A percentile compares a stretch with the other conserved stretches of the same genome.
Evolutionary conservation across 2,888 invertebrate genomes (phyloP).

Genomic region (Platerodrilus igneus): DNA sequence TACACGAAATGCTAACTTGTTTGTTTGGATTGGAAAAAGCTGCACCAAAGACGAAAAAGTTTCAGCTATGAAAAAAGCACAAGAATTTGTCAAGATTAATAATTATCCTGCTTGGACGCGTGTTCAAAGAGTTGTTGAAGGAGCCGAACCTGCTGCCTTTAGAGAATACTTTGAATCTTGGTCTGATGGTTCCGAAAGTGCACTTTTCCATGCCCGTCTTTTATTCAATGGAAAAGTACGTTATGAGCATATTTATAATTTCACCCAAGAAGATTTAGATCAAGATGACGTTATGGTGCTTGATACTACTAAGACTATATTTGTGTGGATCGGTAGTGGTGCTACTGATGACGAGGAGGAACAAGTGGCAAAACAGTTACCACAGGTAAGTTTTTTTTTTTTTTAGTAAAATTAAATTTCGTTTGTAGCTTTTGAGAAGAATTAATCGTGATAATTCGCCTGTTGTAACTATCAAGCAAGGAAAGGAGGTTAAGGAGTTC

Average conservation of each 20-base stretch:
- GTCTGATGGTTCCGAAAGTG: conserved; percentile 43
- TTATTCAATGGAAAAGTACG: conserved; percentile 56
- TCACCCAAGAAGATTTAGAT: conserved; percentile 69
- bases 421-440: conserved; percentile 52
- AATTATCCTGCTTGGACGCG: conserved; percentile 76
- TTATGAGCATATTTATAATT: conserved; percentile 70
- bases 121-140: conserved; percentile 71
- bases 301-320: conserved; percentile 72
- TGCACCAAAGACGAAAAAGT: conserved; percentile 68
- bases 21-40: conserved; percentile 79
- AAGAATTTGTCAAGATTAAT: conserved; percentile 59
- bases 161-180: conserved; percentile 84
- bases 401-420: conserved; percentile 24
- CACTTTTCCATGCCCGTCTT: conserved; percentile 58
- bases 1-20: conserved; percentile 70
- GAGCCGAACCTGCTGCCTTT: conserved; percentile 80
- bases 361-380: conserved; percentile 53
- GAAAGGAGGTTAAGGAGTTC: conserved; percentile 69
- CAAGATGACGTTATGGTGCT: conserved; percentile 74
- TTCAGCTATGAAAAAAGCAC: conserved; percentile 70
- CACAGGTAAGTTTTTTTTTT: conserved; percentile 39
- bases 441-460: conserved; percentile 63
- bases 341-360: conserved; percentile 61
- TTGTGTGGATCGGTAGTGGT: conserved; percentile 72
- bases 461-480: conserved; percentile 68